Evolutionary conservation across 2,888 invertebrate species (phyloP).

Genomic region (Chalcosyrphus nemorum): DNA sequence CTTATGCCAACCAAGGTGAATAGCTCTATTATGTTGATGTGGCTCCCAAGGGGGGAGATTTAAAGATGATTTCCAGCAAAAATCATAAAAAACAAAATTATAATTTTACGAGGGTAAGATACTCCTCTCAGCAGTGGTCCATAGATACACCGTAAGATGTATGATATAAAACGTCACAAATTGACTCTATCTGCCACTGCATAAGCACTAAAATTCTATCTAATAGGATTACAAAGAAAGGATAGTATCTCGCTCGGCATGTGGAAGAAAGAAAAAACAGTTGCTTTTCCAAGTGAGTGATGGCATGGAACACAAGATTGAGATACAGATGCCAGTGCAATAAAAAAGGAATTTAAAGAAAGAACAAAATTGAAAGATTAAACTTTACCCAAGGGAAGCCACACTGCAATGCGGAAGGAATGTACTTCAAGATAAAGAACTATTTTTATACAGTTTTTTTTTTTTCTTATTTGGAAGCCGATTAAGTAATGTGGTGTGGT

Average conservation of each 20-base stretch:
- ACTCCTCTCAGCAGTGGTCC: constrained; percentile 64
- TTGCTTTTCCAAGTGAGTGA: neutral
- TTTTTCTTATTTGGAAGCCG: constrained; percentile 39
- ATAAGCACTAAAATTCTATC: constrained; percentile 31
- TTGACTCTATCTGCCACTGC: constrained; percentile 48
- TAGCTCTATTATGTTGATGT: constrained; percentile 38
- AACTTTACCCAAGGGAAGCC: constrained; percentile 22
- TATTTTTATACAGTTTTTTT: constrained; percentile 43
- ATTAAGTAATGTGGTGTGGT: constrained; percentile 34
- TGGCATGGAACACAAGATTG: constrained; percentile 22
- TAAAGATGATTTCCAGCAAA: constrained; percentile 55
- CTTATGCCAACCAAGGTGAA: constrained; percentile 32
- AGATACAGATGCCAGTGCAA: constrained; percentile 20
- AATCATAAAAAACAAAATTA: constrained; percentile 48
- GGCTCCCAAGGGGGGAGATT: constrained; percentile 8
- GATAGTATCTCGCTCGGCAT: constrained; percentile 45
- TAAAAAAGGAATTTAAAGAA: constrained; percentile 21
- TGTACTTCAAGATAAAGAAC: constrained; percentile 36
- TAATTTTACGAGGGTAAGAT: constrained; percentile 54
- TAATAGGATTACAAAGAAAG: constrained; percentile 50
- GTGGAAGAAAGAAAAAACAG: constrained; percentile 8
- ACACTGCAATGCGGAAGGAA: constrained; percentile 60
- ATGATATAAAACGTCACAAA: constrained; percentile 50
- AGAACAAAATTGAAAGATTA: constrained; percentile 17
- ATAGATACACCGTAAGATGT: constrained; percentile 15